Conservation (phyloP, 2,113 vertebrate genomes). For the Oreochromis aureus region DNA sequence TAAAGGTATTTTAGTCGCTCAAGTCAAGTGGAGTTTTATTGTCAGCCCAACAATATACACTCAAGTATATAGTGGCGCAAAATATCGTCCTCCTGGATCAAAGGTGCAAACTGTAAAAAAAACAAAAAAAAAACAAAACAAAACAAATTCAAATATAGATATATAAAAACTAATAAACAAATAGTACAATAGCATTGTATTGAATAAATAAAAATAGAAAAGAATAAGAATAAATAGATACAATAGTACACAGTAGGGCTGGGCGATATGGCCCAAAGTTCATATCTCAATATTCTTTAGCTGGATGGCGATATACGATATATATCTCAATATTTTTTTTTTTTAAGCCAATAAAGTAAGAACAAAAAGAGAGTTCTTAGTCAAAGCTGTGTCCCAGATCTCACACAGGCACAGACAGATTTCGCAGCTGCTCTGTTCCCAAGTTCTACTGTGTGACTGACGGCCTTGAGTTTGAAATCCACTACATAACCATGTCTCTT, state of each 20-base stretch:
- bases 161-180: background rate
- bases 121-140: no score
- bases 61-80: background rate
- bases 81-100: background rate
- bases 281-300: background rate
- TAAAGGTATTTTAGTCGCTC: background rate
- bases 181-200: background rate
- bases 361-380: background rate
- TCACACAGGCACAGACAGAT: background rate
- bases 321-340: background rate
- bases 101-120: background rate
- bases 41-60: background rate
- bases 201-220: background rate
- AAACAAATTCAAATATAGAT: background rate
- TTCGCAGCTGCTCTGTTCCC: background rate
- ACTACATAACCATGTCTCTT: rapidly evolving
- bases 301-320: rapidly evolving
- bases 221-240: background rate
- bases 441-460: background rate
- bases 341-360: background rate
- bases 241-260: background rate
- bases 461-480: background rate
- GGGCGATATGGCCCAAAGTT: background rate
- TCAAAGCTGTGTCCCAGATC: background rate
- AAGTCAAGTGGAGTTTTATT: background rate